Percentiles rank a stretch among this genome's conserved stretches.
These are phyloP conservation scores for Nesoenas mayeri DNA, from an alignment of 2,113 vertebrate genomes.

Conservation along the genomic window DNA sequence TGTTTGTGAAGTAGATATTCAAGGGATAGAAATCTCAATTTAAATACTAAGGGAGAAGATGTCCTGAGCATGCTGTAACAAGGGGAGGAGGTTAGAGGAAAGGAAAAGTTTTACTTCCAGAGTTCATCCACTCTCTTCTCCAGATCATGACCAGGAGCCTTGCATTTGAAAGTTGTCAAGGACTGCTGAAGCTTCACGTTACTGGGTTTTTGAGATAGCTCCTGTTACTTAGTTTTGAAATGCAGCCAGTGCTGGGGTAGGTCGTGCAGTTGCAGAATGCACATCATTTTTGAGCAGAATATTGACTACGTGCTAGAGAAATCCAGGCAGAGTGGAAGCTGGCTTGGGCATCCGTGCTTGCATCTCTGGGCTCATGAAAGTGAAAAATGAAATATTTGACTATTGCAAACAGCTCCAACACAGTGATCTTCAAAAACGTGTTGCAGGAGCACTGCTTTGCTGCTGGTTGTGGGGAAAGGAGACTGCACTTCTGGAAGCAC, in stretches of 20 bases:
- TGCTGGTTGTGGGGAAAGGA: background rate
- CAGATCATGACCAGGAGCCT: background rate
- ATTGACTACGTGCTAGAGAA: background rate
- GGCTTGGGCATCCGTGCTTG: slow-evolving; percentile 20
- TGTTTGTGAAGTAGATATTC: slow-evolving; percentile 11
- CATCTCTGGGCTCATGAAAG: slow-evolving; percentile 59
- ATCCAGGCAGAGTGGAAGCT: slow-evolving; percentile 54
- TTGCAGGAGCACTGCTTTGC: slow-evolving; percentile 1
- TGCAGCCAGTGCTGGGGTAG: slow-evolving; percentile 51
- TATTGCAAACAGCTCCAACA: slow-evolving; percentile 56
- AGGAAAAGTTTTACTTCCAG: background rate
- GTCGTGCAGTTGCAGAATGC: slow-evolving; percentile 50
- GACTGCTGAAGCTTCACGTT: background rate
- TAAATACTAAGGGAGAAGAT: background rate
- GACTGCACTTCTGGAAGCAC: slow-evolving; percentile 17
- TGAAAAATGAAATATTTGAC: slow-evolving; percentile 64
- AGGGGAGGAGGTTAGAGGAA: background rate
- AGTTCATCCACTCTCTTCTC: background rate
- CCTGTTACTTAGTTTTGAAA: slow-evolving; percentile 44
- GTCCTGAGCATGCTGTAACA: background rate
- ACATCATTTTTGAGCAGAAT: slow-evolving; percentile 45
- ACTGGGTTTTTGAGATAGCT: slow-evolving; percentile 21
- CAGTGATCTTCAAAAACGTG: slow-evolving; percentile 58
- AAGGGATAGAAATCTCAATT: background rate
- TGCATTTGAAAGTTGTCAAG: background rate